These are phyloP conservation scores for Cercopithecus mitis DNA, from an alignment of 2,797 vertebrate genomes.

Conservation along the genomic window DNA sequence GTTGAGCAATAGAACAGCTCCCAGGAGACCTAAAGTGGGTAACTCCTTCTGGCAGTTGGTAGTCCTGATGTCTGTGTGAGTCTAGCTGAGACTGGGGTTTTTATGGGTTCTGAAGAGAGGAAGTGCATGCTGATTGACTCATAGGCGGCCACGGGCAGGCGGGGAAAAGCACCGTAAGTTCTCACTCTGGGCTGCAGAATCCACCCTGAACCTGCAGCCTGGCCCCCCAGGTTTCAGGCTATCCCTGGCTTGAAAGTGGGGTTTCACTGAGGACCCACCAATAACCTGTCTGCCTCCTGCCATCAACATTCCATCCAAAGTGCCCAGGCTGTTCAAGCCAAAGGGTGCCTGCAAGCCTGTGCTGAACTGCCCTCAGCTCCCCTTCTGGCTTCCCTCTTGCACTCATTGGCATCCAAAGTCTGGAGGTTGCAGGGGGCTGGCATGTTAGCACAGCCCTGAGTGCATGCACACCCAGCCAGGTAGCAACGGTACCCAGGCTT, in stretches of 20 bases:
- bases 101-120: background rate
- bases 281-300: background rate
- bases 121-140: background rate
- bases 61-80: background rate
- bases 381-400: background rate
- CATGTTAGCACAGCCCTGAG: background rate
- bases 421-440: background rate
- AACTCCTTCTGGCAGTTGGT: background rate
- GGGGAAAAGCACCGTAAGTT: background rate
- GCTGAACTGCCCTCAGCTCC: background rate
- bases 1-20: background rate
- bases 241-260: background rate
- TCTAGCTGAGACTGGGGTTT: background rate
- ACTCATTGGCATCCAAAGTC: background rate
- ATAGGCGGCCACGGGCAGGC: background rate
- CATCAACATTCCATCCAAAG: background rate
- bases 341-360: background rate
- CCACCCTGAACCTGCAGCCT: background rate
- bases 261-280: background rate
- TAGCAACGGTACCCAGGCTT: background rate
- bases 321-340: background rate
- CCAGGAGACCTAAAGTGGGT: background rate
- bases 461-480: background rate
- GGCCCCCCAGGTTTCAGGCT: background rate
- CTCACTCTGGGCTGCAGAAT: background rate